Base-by-base conservation (phyloP, 2,113 vertebrate genomes). In the Arvicanthis niloticus region DNA sequence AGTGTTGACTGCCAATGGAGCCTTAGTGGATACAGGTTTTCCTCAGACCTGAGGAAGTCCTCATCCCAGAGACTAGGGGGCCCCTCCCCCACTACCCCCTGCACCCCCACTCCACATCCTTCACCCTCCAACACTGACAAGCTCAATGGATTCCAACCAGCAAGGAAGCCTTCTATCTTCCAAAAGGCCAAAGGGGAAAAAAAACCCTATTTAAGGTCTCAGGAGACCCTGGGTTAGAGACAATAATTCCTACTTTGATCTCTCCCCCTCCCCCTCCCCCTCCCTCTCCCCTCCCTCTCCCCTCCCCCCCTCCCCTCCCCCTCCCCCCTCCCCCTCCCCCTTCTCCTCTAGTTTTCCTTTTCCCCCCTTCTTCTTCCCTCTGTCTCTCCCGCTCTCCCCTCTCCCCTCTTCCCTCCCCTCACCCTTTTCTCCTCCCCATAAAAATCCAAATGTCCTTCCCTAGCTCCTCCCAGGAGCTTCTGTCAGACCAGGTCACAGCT, bases 141-240 rank as follows among this genome's bases (percentile, higher is more conserved):
- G 37, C 72, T 56, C 24, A 24, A 31, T 65, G 68, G 73, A 22
- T 72, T 93, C 65, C 84, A 85, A 80, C 67, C 6, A 58, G 37
- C 58, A 70, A 31, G 1, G 17, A 85, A 37, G 6, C 37, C 80
- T 96, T 78, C 48, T 51, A n/a, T n/a, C 58, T 89, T 56, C 72
- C 72, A 65, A 73, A n/a, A 85, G 91, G 78, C 88, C 91, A 91
- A 72, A 84, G 51, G 48, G 56, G 21, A 8, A 51, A 58, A 81
- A 73, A 58, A 81, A 73, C 58, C 19, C n/a, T 37, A 60, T 10
- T 31, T 45, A 76, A 75, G 92, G 62, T n/a, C 68, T 77, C 19
- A 42, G 81, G 86, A 62, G 26, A 70, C 40, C 60, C 58, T 67
- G 16, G 31, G 40, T 9, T 26, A 86, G 51, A 77, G 51, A 40